Conservation (phyloP, 1,140 invertebrate genomes). For the Tetramorium alpestre region DNA sequence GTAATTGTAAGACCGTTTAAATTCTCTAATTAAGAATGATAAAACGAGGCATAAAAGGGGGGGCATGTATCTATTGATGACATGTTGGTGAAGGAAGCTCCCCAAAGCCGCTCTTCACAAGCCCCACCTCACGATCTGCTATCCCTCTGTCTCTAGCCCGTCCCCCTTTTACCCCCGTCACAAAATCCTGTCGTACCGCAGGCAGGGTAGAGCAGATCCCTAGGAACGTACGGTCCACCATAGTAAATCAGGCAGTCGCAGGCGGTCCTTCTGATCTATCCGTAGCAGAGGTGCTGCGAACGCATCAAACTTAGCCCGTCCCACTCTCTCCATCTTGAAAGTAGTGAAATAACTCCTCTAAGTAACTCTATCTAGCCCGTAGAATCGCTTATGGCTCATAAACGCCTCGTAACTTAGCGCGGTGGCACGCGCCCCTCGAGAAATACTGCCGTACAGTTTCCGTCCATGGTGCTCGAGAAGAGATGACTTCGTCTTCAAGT, state of each 20-base stretch:
- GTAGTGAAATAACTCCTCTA: slow-evolving; percentile 82
- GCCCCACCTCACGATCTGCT: slow-evolving; percentile 79
- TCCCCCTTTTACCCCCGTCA: slow-evolving; percentile 78
- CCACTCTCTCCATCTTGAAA: slow-evolving; percentile 70
- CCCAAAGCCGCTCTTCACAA: slow-evolving; percentile 66
- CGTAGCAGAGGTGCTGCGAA: slow-evolving; percentile 70
- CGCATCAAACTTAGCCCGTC: slow-evolving; percentile 71
- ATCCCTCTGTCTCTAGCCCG: slow-evolving; percentile 77
- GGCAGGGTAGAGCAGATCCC: slow-evolving; percentile 66
- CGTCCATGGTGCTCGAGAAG: slow-evolving; percentile 34
- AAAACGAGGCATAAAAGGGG: slow-evolving; percentile 24
- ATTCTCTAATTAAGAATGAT: slow-evolving; percentile 36
- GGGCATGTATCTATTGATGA: slow-evolving; percentile 23
- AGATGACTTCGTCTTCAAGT: slow-evolving; percentile 51
- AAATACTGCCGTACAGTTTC: slow-evolving; percentile 68
- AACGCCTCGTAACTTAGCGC: slow-evolving; percentile 84
- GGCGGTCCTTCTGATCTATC: slow-evolving; percentile 85
- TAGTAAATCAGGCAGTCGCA: slow-evolving; percentile 85
- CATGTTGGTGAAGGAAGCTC: slow-evolving; percentile 40
- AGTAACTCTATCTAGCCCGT: slow-evolving; percentile 81
- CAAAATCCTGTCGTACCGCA: slow-evolving; percentile 78
- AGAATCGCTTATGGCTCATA: slow-evolving; percentile 84
- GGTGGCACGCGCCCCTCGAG: slow-evolving; percentile 81
- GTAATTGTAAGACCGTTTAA: not conserved
- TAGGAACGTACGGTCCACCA: slow-evolving; percentile 77